Conservation (phyloP, 2,888 invertebrate species). For the Amphimallon solstitiale region DNA sequence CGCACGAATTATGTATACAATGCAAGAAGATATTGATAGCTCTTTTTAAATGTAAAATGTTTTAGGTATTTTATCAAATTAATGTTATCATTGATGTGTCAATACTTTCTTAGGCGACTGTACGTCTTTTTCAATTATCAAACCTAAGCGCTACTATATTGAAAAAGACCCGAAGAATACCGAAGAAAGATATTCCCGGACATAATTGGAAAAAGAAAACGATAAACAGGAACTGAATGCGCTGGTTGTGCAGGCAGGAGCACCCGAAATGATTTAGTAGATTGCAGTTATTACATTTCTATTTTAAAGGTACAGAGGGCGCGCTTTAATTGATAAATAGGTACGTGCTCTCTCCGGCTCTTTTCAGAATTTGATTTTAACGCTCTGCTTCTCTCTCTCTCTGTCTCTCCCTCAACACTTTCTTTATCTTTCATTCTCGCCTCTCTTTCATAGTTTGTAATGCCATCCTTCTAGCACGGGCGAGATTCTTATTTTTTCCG, state of each 20-base stretch:
- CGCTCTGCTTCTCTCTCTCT: neutral
- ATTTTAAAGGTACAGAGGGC: slow-evolving; percentile 46
- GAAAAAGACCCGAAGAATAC: neutral
- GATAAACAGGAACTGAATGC: slow-evolving; percentile 53
- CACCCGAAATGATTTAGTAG: slow-evolving; percentile 57
- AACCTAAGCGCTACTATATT: too few relatives aligned
- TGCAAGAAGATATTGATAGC: too few relatives aligned
- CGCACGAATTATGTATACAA: too few relatives aligned
- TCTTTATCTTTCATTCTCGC: neutral
- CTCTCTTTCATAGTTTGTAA: slow-evolving; percentile 15
- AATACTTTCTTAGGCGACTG: too few relatives aligned
- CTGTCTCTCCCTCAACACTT: neutral
- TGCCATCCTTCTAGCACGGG: slow-evolving; percentile 5
- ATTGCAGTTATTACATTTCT: slow-evolving; percentile 55
- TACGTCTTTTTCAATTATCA: neutral
- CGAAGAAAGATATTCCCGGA: slow-evolving; percentile 27
- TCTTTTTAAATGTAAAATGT: too few relatives aligned
- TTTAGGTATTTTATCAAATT: too few relatives aligned
- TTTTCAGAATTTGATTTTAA: slow-evolving; percentile 7
- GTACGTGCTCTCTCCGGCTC: slow-evolving; percentile 52
- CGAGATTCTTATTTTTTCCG: slow-evolving; percentile 5
- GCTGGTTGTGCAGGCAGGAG: slow-evolving; percentile 38
- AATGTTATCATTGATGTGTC: too few relatives aligned
- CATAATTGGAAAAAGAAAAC: slow-evolving; percentile 55
- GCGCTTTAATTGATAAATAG: slow-evolving; percentile 59